Evolutionary conservation across 1,140 invertebrate genomes (phyloP).

Genomic region (Pseudachorutes palmiensis): DNA sequence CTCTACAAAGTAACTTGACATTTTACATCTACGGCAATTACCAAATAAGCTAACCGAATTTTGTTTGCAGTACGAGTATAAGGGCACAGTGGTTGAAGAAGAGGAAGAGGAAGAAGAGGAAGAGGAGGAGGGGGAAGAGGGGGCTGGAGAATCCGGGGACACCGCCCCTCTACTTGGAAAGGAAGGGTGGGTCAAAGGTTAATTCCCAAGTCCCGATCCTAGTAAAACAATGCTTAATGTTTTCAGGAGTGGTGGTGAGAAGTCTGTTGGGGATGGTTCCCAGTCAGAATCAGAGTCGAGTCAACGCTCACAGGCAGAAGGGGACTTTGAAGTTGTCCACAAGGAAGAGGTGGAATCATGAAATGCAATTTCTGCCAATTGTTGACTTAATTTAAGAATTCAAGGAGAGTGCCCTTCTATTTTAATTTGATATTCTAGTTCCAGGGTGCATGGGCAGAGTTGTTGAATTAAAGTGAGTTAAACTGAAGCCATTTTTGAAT

Average conservation of each 20-base stretch:
- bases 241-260: no score
- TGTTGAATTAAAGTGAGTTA: no score
- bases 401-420: no score
- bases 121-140: slow-evolving; percentile 28
- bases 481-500: no score
- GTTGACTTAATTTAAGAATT: no score
- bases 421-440: no score
- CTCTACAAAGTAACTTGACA: slow-evolving; percentile 68
- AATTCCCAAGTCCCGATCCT: background rate
- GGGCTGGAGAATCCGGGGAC: background rate
- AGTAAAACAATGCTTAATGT: no score
- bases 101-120: slow-evolving; percentile 45
- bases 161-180: background rate
- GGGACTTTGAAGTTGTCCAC: slow-evolving; percentile 71
- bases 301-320: slow-evolving; percentile 64
- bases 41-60: background rate
- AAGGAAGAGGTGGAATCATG: slow-evolving; percentile 52
- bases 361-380: no score
- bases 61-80: slow-evolving; percentile 60
- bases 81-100: slow-evolving; percentile 60
- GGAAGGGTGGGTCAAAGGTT: background rate
- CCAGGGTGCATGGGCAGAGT: no score
- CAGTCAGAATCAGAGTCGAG: slow-evolving; percentile 52
- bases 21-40: background rate
- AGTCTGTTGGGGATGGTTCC: slow-evolving; percentile 4